Percentiles rank a stretch among this genome's conserved stretches.
These are phyloP conservation scores for Automeris io DNA, from an alignment of 2,888 invertebrate species.

Conservation along the genomic window DNA sequence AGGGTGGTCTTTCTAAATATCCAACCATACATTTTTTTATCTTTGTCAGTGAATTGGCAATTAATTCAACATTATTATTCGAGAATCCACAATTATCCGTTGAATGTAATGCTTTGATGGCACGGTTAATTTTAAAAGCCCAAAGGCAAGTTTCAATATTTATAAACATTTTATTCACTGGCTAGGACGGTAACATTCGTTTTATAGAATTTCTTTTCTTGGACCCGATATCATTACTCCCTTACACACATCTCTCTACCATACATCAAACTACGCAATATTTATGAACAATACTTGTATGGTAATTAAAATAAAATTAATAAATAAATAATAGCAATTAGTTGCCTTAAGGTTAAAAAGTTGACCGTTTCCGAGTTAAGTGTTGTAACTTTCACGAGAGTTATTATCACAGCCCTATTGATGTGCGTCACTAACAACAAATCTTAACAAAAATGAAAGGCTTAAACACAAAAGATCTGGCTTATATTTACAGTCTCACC, in stretches of 20 bases:
- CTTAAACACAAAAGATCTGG: slow-evolving; percentile 21
- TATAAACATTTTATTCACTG: slow-evolving; percentile 40
- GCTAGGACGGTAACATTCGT: slow-evolving; percentile 57
- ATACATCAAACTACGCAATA: slow-evolving; percentile 46
- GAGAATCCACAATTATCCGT: slow-evolving; percentile 24
- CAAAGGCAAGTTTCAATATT: not conserved
- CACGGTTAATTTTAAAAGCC: slow-evolving; percentile 18
- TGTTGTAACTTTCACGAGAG: slow-evolving; percentile 24
- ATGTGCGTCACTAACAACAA: slow-evolving; percentile 52
- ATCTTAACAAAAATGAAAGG: slow-evolving; percentile 23
- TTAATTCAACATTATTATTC: slow-evolving; percentile 19
- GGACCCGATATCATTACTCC: slow-evolving; percentile 37
- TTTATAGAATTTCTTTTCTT: slow-evolving; percentile 24
- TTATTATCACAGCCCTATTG: slow-evolving; percentile 70
- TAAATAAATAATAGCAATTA: slow-evolving; percentile 13
- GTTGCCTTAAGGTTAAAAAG: slow-evolving; percentile 29
- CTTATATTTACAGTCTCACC: slow-evolving; percentile 25
- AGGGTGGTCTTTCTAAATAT: too few species aligned
- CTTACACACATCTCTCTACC: slow-evolving; percentile 47
- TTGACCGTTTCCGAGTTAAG: slow-evolving; percentile 49
- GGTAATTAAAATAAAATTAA: slow-evolving; percentile 47
- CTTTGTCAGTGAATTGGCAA: not conserved
- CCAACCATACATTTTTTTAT: too few species aligned
- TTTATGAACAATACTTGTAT: slow-evolving; percentile 65
- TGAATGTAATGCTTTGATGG: slow-evolving; percentile 28